Evolutionary conservation across 2,797 vertebrate genomes (phyloP), one percentile per base, ranked within the genome.

Genomic region (Micrastur ruficollis): DNA sequence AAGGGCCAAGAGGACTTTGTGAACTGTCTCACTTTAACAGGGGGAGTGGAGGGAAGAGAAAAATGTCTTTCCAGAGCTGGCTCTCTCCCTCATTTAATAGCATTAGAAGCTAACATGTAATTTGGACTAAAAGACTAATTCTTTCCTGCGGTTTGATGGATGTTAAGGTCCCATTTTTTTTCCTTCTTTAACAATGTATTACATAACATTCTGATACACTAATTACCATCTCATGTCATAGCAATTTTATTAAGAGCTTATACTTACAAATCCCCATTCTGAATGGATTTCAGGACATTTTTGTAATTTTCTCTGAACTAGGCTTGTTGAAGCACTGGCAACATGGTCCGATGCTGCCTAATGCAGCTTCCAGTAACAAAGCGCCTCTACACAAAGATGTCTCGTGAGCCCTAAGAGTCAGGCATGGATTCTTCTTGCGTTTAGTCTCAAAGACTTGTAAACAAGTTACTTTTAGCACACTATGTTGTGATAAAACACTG

Each of bases 391-490:
- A 79, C 58, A 81, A 83, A 72, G 55, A 44, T 61, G 67, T 84
- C 87, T 91, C 9, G 0, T 3, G 6, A 96, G 80, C 76, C 65
- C 66, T 20, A 66, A 22, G 59, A 88, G 82, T 59, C 92, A 93
- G 89, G 86, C 89, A 94, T 36, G 95, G 95, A 97, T 96, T 97
- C 95, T 95, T 86, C 97, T 96, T 97, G 95, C 47, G 40, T 93
- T 96, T 94, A 97, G 92, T 97, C 91, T 91, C 90, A 91, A 92
- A 70, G 75, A 93, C 68, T 95, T 97, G 96, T 96, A 97, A 97
- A 97, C 97, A 96, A 90, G 84, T 86, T 93, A 94, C 81, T 93
- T 95, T 94, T 95, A 97, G 95, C 94, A 96, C 96, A 79, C 75
- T 93, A 62, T 40, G 73, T 84, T 89, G 91, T 88, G 92, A 90